Conservation (phyloP, 2,797 vertebrate genomes). For the Anguilla pacifica region DNA sequence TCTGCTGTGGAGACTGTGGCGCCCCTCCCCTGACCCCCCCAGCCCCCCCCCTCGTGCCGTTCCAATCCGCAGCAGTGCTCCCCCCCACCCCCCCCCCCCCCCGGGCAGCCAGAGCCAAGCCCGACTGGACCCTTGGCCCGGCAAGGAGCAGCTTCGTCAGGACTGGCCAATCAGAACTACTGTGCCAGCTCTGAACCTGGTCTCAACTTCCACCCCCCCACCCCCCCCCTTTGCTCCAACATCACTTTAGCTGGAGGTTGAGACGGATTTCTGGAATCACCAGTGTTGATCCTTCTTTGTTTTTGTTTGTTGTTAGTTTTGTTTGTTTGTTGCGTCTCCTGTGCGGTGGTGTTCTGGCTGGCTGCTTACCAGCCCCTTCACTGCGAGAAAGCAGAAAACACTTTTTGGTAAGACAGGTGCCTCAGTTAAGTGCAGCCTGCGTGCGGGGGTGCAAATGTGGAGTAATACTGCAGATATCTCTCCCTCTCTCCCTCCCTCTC, state of each 20-base stretch:
- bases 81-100: constrained; percentile 41
- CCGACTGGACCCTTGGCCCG: constrained; percentile 53
- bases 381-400: constrained; percentile 77
- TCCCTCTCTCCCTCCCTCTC: no score
- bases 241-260: constrained; percentile 78
- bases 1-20: constrained; percentile 68
- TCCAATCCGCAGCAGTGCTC: constrained; percentile 59
- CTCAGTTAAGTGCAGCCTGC: constrained; percentile 72
- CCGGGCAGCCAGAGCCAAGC: constrained; percentile 51
- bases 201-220: constrained; percentile 38
- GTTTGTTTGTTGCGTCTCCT: constrained; percentile 57
- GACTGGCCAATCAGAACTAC: constrained; percentile 69
- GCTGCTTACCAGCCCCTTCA: constrained; percentile 69
- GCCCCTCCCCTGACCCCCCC: not conserved
- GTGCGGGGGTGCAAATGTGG: constrained; percentile 72
- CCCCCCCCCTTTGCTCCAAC: constrained; percentile 68
- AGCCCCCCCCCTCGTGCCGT: not conserved
- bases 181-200: constrained; percentile 69
- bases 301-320: constrained; percentile 61
- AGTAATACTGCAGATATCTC: constrained; percentile 65
- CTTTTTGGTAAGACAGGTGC: constrained; percentile 68
- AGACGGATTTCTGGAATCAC: constrained; percentile 73
- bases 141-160: constrained; percentile 64
- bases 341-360: constrained; percentile 65
- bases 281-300: constrained; percentile 60